Percentiles rank a stretch among this genome's conserved stretches.
Conservation (phyloP, 2,113 vertebrate genomes). For the Dascyllus trimaculatus region DNA sequence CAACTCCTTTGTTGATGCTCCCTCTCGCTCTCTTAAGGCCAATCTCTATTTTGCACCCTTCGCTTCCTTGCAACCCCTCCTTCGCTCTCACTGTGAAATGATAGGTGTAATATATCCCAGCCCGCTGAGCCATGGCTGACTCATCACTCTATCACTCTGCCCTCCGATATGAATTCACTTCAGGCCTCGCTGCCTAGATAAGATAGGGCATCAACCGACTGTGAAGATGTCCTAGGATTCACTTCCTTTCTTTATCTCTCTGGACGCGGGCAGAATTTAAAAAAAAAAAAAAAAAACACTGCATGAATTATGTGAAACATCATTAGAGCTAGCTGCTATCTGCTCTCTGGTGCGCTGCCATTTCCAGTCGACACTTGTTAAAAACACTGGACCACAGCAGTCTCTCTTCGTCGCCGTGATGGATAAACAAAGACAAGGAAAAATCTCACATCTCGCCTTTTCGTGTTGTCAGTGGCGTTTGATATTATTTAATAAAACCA, state of each 20-base stretch:
- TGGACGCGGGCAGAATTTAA: constrained; percentile 21
- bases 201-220: constrained; percentile 46
- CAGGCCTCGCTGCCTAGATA: constrained; percentile 55
- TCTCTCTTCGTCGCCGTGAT: neutral
- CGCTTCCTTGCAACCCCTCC: constrained; percentile 18
- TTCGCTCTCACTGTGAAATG: constrained; percentile 47
- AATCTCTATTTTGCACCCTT: constrained; percentile 38
- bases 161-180: constrained; percentile 61
- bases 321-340: neutral
- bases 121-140: constrained; percentile 64
- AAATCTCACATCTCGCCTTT: neutral
- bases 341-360: neutral
- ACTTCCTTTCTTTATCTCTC: constrained; percentile 35
- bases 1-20: constrained; percentile 23
- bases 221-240: constrained; percentile 53
- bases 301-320: constrained; percentile 26
- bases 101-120: constrained; percentile 65
- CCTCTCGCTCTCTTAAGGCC: constrained; percentile 23
- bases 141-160: constrained; percentile 72
- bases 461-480: constrained; percentile 13
- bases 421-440: constrained; percentile 3
- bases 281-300: too few species aligned
- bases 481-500: constrained; percentile 45
- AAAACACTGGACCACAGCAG: neutral
- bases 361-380: constrained; percentile 1